phyloP scores from a whole-genome alignment of 1,140 invertebrate genomes.

The Panulirus ornatus region DNA sequence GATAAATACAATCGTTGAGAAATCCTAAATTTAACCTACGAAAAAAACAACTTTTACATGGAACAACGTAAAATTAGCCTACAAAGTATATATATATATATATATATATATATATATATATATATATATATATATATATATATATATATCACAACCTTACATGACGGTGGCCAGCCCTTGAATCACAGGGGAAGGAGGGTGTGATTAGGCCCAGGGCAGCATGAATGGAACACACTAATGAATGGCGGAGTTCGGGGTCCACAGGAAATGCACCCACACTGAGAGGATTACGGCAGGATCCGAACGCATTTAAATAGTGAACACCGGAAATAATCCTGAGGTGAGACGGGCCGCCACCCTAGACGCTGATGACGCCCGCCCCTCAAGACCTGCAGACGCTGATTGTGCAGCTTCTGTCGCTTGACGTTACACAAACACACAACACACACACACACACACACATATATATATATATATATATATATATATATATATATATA shows the following conservation, averaged over 20 bases:
- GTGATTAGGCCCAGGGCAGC: constrained; percentile 26
- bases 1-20: no score
- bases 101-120: no score
- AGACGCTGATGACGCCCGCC: no score
- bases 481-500: constrained; percentile 20
- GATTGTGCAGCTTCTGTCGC: no score
- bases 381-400: no score
- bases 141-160: background rate
- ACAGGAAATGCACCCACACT: constrained; percentile 36
- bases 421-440: background rate
- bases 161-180: background rate
- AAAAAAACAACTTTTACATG: no score
- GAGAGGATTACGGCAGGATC: constrained; percentile 9
- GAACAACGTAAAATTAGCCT: no score
- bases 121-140: no score
- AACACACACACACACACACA: background rate
- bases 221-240: constrained; percentile 46
- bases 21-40: no score
- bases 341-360: background rate
- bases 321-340: background rate
- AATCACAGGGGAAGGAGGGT: background rate
- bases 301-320: background rate
- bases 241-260: constrained; percentile 17
- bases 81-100: no score
- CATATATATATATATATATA: constrained; percentile 31